Base-by-base conservation (phyloP, 2,888 invertebrate genomes). In the Rambutsinella grinnellia region DNA sequence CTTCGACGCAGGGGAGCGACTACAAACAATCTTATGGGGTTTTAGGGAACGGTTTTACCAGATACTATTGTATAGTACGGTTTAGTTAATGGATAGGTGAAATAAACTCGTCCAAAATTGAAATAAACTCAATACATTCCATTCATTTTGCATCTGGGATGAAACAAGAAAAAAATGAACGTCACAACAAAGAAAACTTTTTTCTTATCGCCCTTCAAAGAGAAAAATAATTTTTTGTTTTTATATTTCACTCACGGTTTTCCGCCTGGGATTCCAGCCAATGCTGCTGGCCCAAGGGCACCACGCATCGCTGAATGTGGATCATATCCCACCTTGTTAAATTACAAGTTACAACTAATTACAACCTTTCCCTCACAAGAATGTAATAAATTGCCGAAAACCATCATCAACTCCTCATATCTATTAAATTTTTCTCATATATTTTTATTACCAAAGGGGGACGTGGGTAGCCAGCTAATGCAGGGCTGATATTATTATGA, bases 241-340 rank as follows among this genome's bases (percentile, higher is more conserved):
- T 36, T 36, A 8, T 17, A 21, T 44, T 67, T 57, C 24, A 92
- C 93, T 93, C 89, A 94, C 94, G 94, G 93, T 89, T 94, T 94
- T 85, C 94, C 94, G 84, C 85, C 83, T 72, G 84, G 80, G 82
- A 84, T 80, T 85, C 84, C 86, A 60, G 85, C 86, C 21, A 87
- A 83, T 27, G 78, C 82, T 36, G 78, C 82, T 63, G 90, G 89
- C 78, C 90, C 90, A 36, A 91, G 88, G 21, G 90, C 89, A 62
- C 91, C 91, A 85, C 91, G 88, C 91, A 91, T 91, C 84, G 90
- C 90, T 57, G 90, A 88, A 85, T 91, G 91, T 78, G 91, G 90
- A 86, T 91, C 91, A 85, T 91, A 91, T 67, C 90, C 90, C 78
- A 91, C 90, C 87, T 23, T 17, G 46, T 26, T 13, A 54, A 67